phyloP scores from a whole-genome alignment of 1,140 invertebrate species.

The Hyles vespertilio region DNA sequence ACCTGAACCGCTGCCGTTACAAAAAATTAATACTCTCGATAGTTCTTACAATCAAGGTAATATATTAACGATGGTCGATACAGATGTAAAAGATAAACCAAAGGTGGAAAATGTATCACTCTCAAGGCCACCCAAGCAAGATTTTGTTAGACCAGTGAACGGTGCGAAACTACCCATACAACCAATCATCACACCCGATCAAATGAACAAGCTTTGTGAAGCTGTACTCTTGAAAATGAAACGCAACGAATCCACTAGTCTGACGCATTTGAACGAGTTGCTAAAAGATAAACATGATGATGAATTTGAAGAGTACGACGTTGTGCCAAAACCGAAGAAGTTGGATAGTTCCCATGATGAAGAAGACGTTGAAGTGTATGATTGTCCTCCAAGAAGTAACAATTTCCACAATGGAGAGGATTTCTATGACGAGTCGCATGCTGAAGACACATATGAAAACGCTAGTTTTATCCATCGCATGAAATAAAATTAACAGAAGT shows the following conservation, averaged over 20 bases:
- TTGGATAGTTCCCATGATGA: background rate
- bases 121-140: background rate
- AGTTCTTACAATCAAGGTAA: background rate
- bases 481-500: too few species aligned
- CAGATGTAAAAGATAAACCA: background rate
- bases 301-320: constrained; percentile 4
- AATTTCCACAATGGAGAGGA: background rate
- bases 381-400: background rate
- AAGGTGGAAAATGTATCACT: background rate
- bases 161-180: background rate
- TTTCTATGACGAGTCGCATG: too few species aligned
- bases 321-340: background rate
- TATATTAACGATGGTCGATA: background rate
- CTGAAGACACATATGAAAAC: too few species aligned
- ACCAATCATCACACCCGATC: constrained; percentile 7
- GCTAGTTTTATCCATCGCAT: too few species aligned
- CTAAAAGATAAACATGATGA: constrained; percentile 1
- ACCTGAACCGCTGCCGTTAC: too few species aligned
- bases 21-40: too few species aligned
- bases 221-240: constrained; percentile 15
- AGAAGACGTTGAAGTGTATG: background rate
- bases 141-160: background rate
- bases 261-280: constrained; percentile 17
- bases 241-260: constrained; percentile 12
- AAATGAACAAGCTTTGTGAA: constrained; percentile 21